Evolutionary conservation across 2,888 invertebrate species (phyloP).

Genomic region (Dynastes tityus): DNA sequence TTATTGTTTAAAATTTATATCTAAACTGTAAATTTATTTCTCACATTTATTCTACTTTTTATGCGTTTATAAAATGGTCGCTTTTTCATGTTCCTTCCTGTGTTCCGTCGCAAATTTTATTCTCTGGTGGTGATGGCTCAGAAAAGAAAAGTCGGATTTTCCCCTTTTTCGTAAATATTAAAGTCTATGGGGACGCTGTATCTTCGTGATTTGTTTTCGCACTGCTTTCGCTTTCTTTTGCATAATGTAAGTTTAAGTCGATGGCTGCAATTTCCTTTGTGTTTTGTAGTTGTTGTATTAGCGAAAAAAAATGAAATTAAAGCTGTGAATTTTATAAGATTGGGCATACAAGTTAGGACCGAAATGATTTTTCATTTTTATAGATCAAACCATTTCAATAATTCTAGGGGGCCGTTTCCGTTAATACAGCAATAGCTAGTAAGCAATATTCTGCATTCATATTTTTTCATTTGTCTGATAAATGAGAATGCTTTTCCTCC

Average conservation of each 20-base stretch:
- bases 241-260: conserved; percentile 14
- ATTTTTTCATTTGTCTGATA: too few relatives aligned
- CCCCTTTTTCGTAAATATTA: conserved; percentile 27
- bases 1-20: conserved; percentile 48
- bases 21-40: conserved; percentile 43
- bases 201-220: conserved; percentile 25
- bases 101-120: conserved; percentile 25
- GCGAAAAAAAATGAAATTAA: neutral
- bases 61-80: conserved; percentile 25
- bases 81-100: conserved; percentile 21
- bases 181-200: conserved; percentile 2
- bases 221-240: conserved; percentile 1
- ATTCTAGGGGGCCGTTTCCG: too few relatives aligned
- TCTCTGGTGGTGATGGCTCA: conserved; percentile 25
- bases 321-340: neutral
- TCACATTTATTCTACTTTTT: conserved; percentile 39
- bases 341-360: neutral
- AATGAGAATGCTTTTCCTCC: too few relatives aligned
- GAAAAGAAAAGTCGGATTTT: conserved; percentile 26
- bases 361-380: too few relatives aligned
- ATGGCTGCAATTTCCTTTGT: neutral
- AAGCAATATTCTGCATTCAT: too few relatives aligned
- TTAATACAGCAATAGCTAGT: too few relatives aligned
- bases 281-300: neutral
- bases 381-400: too few relatives aligned